Percentiles rank a stretch among this genome's conserved stretches.
Conservation (phyloP, 2,888 invertebrate genomes). For the Camptogramma bilineatum region DNA sequence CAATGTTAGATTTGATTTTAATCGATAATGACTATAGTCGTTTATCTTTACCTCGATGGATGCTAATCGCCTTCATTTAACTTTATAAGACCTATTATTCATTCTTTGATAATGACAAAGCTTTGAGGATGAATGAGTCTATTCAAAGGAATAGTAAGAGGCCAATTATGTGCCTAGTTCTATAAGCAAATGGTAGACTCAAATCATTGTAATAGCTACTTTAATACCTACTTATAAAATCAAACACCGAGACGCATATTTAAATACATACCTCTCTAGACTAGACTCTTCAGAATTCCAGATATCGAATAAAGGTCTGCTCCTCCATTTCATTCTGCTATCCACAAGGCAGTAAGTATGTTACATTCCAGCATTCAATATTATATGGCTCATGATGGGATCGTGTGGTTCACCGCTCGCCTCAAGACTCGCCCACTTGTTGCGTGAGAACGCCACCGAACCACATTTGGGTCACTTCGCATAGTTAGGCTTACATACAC, state of each 20-base stretch:
- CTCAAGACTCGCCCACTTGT: constrained; percentile 58
- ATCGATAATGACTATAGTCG: constrained; percentile 12
- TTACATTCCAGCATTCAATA: constrained; percentile 15
- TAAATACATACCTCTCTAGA: neutral
- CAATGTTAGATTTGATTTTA: constrained; percentile 8
- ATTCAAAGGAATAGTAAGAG: constrained; percentile 25
- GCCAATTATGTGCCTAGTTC: constrained; percentile 18
- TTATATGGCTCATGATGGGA: constrained; percentile 39
- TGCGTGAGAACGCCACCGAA: constrained; percentile 47
- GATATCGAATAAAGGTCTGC: no score
- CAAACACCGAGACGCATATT: neutral
- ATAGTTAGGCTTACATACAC: constrained; percentile 34
- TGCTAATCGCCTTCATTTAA: constrained; percentile 19
- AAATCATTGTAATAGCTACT: constrained; percentile 3
- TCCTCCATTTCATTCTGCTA: neutral
- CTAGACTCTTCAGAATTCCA: neutral
- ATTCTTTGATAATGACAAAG: constrained; percentile 25
- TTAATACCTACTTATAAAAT: neutral
- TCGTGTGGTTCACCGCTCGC: constrained; percentile 48
- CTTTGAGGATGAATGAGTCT: constrained; percentile 15
- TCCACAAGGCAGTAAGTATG: constrained; percentile 1
- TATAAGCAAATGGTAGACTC: neutral
- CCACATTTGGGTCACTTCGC: constrained; percentile 48
- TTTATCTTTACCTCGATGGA: constrained; percentile 18
- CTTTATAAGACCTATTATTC: constrained; percentile 24